Evolutionary conservation across 2,113 vertebrate species (phyloP), one percentile per base, ranked within the genome.

Genomic region (Motacilla alba): DNA sequence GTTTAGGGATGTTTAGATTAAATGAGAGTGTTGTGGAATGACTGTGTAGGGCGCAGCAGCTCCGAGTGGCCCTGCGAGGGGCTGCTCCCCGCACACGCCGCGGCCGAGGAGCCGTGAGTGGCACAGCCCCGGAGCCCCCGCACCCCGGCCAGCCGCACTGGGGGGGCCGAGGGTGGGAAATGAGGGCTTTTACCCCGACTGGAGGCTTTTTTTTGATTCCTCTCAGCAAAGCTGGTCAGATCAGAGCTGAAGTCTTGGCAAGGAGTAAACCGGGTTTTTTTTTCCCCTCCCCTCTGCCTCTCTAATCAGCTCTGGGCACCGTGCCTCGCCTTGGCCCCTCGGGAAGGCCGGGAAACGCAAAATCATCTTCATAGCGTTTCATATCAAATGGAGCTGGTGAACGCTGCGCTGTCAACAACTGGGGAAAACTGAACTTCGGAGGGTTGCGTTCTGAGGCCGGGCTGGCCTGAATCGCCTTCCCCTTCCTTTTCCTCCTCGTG

Each of bases 1-100:
- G 85, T 86, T 94, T 90, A 89, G 95, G 94, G 93, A 95, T 92
- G 95, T 93, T 94, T 89, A 93, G 93, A 93, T 89, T 93, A 90
- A 94, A 94, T 39, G 90, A 94, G 92, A 86, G 94, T 46, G 94
- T 63, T 94, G 93, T 84, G 87, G 74, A 69, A 87, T 76, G 94
- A 92, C 46, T 87, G 87, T 87, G 95, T n/a, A 49, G 87, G 89
- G 87, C 37, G 76, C 83, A 39, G 90, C 86, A 30, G 80, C 68
- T 37, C 9, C 6, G 44, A 64, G 90, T 83, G 44, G 92, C 96
- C 95, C 58, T 55, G 78, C 9, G 2, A 84, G 84, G 69, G 78
- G 87, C 87, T 46, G 59, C 27, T 70, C 76, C 56, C 62, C 33
- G 24, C 60, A 3, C 11, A 5, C 59, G 30, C 22, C 4, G 35